A percentile compares a stretch with the other conserved stretches of the same genome.
Evolutionary conservation across 2,888 invertebrate species (phyloP).

Genomic region (Sarcophaga variegata): DNA sequence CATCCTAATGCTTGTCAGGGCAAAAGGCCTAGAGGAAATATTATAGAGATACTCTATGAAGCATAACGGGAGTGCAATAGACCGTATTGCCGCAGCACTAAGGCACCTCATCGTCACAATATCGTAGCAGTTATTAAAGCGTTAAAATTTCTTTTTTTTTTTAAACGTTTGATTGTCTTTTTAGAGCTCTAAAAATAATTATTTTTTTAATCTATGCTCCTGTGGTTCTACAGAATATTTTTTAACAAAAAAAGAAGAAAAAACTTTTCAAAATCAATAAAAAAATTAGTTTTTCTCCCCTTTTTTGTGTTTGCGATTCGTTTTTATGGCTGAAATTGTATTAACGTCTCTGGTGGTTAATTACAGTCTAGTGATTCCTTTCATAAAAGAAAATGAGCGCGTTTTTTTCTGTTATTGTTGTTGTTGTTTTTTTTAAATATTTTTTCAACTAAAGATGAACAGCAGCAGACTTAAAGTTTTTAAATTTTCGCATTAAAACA

Average conservation of each 20-base stretch:
- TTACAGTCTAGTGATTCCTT: slow-evolving; percentile 54
- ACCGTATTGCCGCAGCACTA: no score
- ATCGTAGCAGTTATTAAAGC: no score
- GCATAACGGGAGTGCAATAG: no score
- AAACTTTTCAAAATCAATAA: neutral
- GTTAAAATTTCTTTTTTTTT: no score
- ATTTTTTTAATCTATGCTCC: no score
- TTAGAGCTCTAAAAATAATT: neutral
- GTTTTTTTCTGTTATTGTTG: neutral
- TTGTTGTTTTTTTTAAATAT: neutral
- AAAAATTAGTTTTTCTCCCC: slow-evolving; percentile 6
- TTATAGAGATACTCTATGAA: no score
- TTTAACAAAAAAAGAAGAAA: neutral
- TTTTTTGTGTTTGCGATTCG: neutral
- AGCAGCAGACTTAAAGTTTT: neutral
- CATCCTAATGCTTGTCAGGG: no score
- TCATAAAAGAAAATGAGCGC: neutral
- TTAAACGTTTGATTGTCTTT: no score
- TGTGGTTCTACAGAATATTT: neutral
- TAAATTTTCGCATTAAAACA: no score
- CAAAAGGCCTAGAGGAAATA: no score
- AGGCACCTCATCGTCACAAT: no score
- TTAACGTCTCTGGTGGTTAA: slow-evolving; percentile 30
- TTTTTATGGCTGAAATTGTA: slow-evolving; percentile 10
- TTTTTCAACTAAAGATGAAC: neutral